Percentiles rank a stretch among this genome's conserved stretches.
Evolutionary conservation across 1,140 invertebrate species (phyloP).

Genomic region (Drosophila pseudoananassae): DNA sequence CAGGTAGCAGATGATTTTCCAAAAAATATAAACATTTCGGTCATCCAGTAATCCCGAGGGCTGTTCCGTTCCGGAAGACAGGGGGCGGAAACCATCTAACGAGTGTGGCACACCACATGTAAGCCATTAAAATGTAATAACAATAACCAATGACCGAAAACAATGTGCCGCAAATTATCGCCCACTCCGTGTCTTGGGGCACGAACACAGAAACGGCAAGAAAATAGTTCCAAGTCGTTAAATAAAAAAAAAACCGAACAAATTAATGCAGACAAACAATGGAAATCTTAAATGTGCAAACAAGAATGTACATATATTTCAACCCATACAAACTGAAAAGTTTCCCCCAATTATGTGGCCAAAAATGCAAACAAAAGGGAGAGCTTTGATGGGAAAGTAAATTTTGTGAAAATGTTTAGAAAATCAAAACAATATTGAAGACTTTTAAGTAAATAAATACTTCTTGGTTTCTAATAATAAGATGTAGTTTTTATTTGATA

Average conservation of each 20-base stretch:
- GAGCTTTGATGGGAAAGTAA: background rate
- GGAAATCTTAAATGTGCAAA: constrained; percentile 7
- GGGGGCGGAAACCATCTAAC: background rate
- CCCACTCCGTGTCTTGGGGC: constrained; percentile 10
- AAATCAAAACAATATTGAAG: background rate
- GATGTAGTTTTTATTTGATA: background rate
- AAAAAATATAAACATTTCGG: background rate
- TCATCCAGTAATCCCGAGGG: background rate
- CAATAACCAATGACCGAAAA: constrained; percentile 33
- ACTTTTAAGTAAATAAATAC: constrained; percentile 1
- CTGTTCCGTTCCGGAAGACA: constrained; percentile 3
- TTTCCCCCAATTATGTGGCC: background rate
- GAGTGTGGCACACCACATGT: constrained; percentile 41
- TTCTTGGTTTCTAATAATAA: background rate
- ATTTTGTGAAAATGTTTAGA: background rate
- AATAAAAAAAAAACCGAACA: constrained; percentile 4
- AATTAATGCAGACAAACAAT: constrained; percentile 24
- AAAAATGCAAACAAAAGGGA: background rate
- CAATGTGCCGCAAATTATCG: constrained; percentile 31
- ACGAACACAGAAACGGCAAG: constrained; percentile 4
- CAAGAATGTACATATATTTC: background rate
- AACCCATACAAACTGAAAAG: background rate
- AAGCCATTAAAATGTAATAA: constrained; percentile 48
- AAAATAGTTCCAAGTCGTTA: constrained; percentile 4
- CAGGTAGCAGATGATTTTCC: background rate